phyloP scores from a whole-genome alignment of 2,113 vertebrate species.

The Setophaga petechia region DNA sequence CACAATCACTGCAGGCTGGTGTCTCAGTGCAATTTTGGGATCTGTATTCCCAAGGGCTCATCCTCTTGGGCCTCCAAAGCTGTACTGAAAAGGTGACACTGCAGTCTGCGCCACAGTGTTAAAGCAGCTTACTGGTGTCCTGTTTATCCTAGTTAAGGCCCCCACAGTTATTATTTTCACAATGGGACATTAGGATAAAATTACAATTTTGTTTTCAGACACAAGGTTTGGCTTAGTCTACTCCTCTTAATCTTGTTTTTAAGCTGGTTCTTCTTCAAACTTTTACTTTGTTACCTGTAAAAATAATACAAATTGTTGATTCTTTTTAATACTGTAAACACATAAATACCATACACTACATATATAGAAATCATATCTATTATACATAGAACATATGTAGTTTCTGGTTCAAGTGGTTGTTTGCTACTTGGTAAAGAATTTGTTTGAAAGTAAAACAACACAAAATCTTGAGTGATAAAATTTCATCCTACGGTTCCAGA shows the following conservation, averaged over 20 bases:
- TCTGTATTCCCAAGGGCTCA: not conserved
- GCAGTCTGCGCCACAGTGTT: not conserved
- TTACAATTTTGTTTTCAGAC: not conserved
- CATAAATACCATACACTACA: not conserved
- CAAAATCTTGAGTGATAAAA: not conserved
- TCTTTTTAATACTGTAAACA: not conserved
- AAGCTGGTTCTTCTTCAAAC: not conserved
- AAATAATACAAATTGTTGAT: not conserved
- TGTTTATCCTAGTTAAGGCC: not conserved
- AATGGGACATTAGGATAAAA: not conserved
- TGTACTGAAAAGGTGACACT: not conserved
- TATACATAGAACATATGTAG: not conserved
- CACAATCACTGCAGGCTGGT: not conserved
- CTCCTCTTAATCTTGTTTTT: not conserved
- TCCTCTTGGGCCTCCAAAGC: not conserved
- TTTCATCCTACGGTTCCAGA: not conserved
- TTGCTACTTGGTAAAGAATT: not conserved
- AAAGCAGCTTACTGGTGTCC: not conserved
- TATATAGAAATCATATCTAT: not conserved
- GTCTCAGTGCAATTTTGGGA: not conserved
- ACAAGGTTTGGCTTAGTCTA: not conserved
- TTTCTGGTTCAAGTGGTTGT: not conserved
- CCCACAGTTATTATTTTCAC: not conserved
- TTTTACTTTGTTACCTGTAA: not conserved
- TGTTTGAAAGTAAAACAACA: not conserved